phyloP scores from a whole-genome alignment of 2,888 invertebrate species.

The Pemphredon lugubris region DNA sequence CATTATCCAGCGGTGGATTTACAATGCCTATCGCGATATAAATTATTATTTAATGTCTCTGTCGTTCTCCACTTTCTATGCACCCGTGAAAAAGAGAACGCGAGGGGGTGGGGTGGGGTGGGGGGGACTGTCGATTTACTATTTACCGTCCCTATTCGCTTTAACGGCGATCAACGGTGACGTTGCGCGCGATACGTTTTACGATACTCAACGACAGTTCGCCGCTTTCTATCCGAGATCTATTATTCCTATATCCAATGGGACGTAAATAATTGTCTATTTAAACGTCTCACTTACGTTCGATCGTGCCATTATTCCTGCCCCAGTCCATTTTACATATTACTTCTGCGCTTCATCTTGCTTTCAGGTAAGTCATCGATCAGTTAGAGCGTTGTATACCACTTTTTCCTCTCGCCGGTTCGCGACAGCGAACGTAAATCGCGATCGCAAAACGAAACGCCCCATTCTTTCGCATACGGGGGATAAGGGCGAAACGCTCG shows the following conservation, averaged over 20 bases:
- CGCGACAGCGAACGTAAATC: not conserved
- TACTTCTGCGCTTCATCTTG: no score
- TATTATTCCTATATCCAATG: not conserved
- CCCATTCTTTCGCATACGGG: no score
- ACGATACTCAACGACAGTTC: not conserved
- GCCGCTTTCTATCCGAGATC: slow-evolving; percentile 39
- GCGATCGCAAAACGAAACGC: no score
- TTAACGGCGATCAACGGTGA: slow-evolving; percentile 15
- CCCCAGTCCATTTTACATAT: no score
- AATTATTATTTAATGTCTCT: slow-evolving; percentile 43
- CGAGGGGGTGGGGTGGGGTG: no score
- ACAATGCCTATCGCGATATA: slow-evolving; percentile 25
- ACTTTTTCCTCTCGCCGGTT: not conserved
- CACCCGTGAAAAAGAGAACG: not conserved
- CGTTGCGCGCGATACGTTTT: not conserved
- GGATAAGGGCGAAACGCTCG: no score
- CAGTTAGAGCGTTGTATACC: no score
- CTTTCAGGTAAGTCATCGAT: no score
- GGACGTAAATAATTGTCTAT: not conserved
- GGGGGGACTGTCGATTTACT: not conserved
- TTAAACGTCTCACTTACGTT: slow-evolving; percentile 17
- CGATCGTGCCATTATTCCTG: not conserved
- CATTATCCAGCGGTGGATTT: slow-evolving; percentile 39
- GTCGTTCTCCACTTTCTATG: slow-evolving; percentile 16
- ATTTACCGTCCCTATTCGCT: not conserved